Base-by-base conservation (phyloP, 2,888 invertebrate genomes). In the Rapana venosa region DNA sequence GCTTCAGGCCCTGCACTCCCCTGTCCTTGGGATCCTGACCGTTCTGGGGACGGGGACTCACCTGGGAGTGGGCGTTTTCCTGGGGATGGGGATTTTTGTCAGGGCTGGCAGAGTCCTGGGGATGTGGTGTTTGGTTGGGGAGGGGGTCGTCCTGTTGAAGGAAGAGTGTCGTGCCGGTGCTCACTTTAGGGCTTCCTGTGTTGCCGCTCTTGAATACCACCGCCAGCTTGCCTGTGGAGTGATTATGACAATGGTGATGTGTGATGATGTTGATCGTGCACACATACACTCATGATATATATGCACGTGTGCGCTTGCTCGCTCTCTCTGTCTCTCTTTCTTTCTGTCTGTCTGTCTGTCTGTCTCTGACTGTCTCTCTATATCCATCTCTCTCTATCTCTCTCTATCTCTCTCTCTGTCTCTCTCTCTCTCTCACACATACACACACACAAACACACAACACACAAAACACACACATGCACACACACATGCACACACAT, bases 201-300 rank as follows among this genome's bases (percentile, higher is more conserved):
- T 91, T 91, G n/a, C 93, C 91, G 90, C 93, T 94, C 90, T 95
- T 95, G 90, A 94, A 92, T 5, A 94, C 93, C 61, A 94, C 93
- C 13, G 94, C 95, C 93, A 95, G 93, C 85, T 93, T 61, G 77
- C 91, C 95, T 95, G 91, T 30, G 35, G 17, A 32, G 70, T 1
- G n/a, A n/a, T n/a, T n/a, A n/a, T n/a, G n/a, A 47, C 47, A 47
- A 8, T 47, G 47, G 47, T 2, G 47, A 47, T 2, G n/a, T n/a
- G n/a, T n/a, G n/a, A 8, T 47, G 47, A 47, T 47, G 47, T 47
- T 47, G 47, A 47, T 47, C 8, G 47, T 47, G 47, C 47, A 8
- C 8, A 8, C 8, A 8, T 47, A 47, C 8, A 47, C 47, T 47
- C 47, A 8, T 47, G n/a, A 47, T 8, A 47, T 47, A 8, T 47